Base-by-base conservation (phyloP, 2,888 invertebrate genomes). In the Athripsodes cinereus region DNA sequence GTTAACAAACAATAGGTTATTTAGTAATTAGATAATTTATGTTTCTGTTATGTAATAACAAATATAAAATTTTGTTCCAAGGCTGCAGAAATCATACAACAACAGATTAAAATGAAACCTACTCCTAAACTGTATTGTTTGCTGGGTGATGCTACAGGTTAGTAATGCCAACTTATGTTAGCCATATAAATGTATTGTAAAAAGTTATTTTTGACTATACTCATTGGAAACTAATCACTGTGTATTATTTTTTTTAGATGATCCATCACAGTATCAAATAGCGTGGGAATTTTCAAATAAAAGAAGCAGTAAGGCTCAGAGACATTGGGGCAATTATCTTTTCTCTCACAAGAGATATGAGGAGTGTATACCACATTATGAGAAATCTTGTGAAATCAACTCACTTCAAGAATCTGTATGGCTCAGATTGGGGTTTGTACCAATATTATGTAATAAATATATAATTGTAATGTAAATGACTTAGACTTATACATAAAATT, bases 241-340 rank as follows among this genome's bases (percentile, higher is more conserved):
- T 60, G 34, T 19, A 20, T 40, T 31, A 47, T 47, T 50, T 58
- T 40, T 18, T 16, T 59, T 84, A 65, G 88, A 92, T 67, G 87
- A 96, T 66, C 75, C 85, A 0, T 77, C 79, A 16, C 88, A 86
- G 68, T 99, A 94, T 69, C 85, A 90, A 67, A 89, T 86, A 67
- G 98, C 97, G 0, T 97, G 97, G 95, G 84, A 90, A 66, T 78
- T 96, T 63, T 96, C 96, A 0, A 82, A 84, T 6, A 78, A 85
- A 57, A 85, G 81, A 54, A 94, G 92, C 72, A 88, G 92, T 52
- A 78, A 91, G 55, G 95, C 93, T 0, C 92, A 94, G 70, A 80
- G 92, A 21, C 91, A 94, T 68, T 90, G 97, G 87, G 98, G 92
- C 10, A 82, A 86, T 68, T 87, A 83, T 70, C 82, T 87, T 65